Conservation (phyloP, 2,113 vertebrate genomes). For the Bubalus kerabau region DNA sequence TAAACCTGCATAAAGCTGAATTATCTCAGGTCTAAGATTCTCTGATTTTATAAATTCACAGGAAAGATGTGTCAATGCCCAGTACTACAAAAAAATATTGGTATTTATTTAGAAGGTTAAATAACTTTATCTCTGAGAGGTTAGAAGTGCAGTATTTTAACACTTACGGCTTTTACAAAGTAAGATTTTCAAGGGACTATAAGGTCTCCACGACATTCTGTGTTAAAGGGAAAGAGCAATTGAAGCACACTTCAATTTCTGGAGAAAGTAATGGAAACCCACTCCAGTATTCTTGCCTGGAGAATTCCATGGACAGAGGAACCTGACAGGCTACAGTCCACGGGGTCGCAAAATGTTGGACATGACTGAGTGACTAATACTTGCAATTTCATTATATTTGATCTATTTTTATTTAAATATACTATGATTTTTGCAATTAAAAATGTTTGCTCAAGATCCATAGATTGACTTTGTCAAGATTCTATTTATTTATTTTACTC, state of each 20-base stretch:
- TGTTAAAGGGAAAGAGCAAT: neutral
- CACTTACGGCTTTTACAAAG: neutral
- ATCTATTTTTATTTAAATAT: neutral
- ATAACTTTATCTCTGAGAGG: neutral
- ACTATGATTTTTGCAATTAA: neutral
- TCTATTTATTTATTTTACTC: neutral
- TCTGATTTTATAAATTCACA: slow-evolving; percentile 50
- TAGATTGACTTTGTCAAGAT: neutral
- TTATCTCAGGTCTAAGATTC: slow-evolving; percentile 8
- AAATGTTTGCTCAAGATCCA: neutral
- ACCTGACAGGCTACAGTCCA: neutral
- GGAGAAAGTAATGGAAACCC: neutral
- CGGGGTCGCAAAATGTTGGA: neutral
- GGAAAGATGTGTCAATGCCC: neutral
- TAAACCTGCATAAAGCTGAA: slow-evolving; percentile 25
- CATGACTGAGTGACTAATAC: neutral
- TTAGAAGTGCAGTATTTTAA: slow-evolving; percentile 1
- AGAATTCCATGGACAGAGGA: neutral
- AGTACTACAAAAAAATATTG: neutral
- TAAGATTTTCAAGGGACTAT: neutral
- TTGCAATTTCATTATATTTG: neutral
- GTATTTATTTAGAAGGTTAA: slow-evolving; percentile 30
- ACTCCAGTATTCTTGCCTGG: neutral
- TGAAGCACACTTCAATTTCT: neutral
- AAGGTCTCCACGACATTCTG: neutral